phyloP scores from a whole-genome alignment of 1,140 invertebrate species.

The Trichomalopsis sarcophagae region DNA sequence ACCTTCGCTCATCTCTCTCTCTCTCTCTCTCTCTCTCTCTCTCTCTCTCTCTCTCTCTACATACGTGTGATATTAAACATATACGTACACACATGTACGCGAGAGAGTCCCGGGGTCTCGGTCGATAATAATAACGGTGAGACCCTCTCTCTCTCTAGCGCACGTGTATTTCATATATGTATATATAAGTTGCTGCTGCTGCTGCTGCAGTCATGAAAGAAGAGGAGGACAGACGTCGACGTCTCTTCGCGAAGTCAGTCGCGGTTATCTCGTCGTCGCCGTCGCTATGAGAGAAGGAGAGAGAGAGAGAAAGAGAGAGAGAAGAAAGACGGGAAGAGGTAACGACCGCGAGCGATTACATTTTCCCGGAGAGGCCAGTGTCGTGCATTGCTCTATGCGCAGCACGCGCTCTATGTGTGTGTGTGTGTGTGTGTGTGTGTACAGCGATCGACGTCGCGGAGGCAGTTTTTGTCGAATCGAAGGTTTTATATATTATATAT shows the following conservation, averaged over 20 bases:
- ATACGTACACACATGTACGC: background rate
- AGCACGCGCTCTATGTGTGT: no score
- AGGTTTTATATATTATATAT: constrained; percentile 2
- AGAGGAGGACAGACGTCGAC: constrained; percentile 8
- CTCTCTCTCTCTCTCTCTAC: background rate
- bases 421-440: no score
- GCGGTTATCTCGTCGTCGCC: constrained; percentile 16
- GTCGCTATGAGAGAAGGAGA: constrained; percentile 13
- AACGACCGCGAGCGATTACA: constrained; percentile 11
- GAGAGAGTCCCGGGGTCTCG: background rate
- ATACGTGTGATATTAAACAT: background rate
- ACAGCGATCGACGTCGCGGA: background rate
- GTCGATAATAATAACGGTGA: constrained; percentile 35
- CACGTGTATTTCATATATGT: constrained; percentile 7
- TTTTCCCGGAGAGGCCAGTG: constrained; percentile 25
- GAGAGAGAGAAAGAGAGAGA: constrained; percentile 21
- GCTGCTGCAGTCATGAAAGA: background rate
- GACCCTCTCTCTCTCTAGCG: background rate
- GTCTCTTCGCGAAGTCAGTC: background rate
- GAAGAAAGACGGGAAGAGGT: background rate
- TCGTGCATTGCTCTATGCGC: constrained; percentile 8
- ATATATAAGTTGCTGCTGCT: background rate
- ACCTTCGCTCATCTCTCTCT: background rate
- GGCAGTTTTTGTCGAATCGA: background rate
- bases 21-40: no score